Evolutionary conservation across 1,140 invertebrate species (phyloP).

Genomic region (Andrena cerasifolii): DNA sequence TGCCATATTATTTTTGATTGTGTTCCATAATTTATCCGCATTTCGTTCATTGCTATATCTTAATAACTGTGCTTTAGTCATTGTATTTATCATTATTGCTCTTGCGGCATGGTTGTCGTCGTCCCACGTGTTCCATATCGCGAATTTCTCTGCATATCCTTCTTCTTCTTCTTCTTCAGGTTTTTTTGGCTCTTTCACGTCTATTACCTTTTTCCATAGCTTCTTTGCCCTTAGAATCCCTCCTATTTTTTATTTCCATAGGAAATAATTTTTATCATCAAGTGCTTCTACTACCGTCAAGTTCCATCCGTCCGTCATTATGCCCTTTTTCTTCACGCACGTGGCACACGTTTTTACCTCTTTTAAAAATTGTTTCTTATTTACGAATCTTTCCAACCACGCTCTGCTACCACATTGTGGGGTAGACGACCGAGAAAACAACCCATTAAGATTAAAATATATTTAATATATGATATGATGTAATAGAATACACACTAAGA

Average conservation of each 20-base stretch:
- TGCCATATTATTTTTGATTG: conserved; percentile 23
- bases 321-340: too few species aligned
- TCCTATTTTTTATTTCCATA: background rate
- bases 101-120: conserved; percentile 15
- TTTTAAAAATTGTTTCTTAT: too few species aligned
- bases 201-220: background rate
- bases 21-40: conserved; percentile 8
- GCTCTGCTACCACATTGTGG: too few species aligned
- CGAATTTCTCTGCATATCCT: background rate
- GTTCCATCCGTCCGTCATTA: background rate
- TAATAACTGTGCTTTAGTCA: conserved; percentile 8
- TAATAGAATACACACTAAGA: too few species aligned
- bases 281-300: background rate
- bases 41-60: conserved; percentile 16
- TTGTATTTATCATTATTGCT: conserved; percentile 9
- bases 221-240: background rate
- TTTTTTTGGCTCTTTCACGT: background rate
- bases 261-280: background rate
- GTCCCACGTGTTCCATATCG: conserved; percentile 10
- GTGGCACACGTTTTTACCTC: too few species aligned
- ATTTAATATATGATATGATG: too few species aligned
- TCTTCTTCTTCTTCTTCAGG: background rate
- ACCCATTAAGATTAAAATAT: too few species aligned
- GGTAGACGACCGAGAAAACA: too few species aligned
- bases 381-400: too few species aligned